Evolutionary conservation across 2,888 invertebrate genomes (phyloP).

Genomic region (Eupithecia inturbata): DNA sequence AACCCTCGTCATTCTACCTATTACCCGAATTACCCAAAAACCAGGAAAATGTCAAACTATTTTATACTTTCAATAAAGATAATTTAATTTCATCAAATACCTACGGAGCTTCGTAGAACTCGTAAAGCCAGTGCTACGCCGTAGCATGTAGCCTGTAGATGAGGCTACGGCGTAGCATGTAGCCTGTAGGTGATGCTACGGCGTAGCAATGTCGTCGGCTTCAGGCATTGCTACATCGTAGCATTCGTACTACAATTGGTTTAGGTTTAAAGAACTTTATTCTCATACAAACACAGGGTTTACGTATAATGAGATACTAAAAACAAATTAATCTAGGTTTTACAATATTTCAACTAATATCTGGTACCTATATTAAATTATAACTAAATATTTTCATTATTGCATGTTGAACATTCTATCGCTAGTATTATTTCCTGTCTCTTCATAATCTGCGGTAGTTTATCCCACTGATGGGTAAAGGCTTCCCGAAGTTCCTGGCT

Average conservation of each 20-base stretch:
- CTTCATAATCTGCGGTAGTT: background rate
- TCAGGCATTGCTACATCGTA: background rate
- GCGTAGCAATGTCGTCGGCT: background rate
- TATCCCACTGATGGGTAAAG: background rate
- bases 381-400: no score
- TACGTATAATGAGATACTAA: no score
- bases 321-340: no score
- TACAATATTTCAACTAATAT: no score
- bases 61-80: background rate
- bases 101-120: background rate
- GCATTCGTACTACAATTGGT: background rate
- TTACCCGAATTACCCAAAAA: slow-evolving; percentile 1
- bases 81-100: background rate
- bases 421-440: background rate
- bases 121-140: background rate
- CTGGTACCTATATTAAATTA: no score
- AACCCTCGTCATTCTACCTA: background rate
- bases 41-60: background rate
- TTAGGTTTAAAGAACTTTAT: no score
- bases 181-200: background rate
- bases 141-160: background rate
- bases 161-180: background rate
- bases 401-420: background rate
- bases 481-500: background rate
- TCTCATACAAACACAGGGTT: no score